Conservation (phyloP, 2,797 vertebrate species). For the Myoxocephalus aenaeus region DNA sequence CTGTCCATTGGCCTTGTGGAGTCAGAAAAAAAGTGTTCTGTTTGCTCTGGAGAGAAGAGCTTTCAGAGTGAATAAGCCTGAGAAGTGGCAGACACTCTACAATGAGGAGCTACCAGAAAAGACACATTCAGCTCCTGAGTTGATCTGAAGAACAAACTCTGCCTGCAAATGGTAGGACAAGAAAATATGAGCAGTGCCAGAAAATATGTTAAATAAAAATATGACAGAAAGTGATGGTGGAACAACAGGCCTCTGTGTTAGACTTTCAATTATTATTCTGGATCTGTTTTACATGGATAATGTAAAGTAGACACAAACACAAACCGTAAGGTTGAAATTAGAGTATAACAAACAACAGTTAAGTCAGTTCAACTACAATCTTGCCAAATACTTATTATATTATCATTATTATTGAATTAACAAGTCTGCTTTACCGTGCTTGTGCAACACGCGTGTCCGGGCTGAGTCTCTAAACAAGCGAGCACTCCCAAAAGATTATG, state of each 20-base stretch:
- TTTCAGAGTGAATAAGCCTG: conserved; percentile 81
- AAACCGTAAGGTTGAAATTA: neutral
- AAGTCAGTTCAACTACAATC: neutral
- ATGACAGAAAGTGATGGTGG: conserved; percentile 18
- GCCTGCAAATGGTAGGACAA: conserved; percentile 35
- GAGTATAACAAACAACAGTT: conserved; percentile 17
- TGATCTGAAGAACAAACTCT: conserved; percentile 60
- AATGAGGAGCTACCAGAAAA: conserved; percentile 79
- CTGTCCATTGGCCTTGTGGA: conserved; percentile 75
- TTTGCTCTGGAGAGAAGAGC: conserved; percentile 81
- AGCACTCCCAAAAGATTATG: conserved; percentile 63
- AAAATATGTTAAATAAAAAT: conserved; percentile 48
- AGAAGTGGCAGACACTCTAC: conserved; percentile 80
- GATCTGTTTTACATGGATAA: conserved; percentile 9
- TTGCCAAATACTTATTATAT: conserved; percentile 13
- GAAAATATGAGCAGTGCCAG: conserved; percentile 32
- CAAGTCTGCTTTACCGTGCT: conserved; percentile 19
- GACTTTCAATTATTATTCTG: conserved; percentile 26
- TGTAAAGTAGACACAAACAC: conserved; percentile 29
- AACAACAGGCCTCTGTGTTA: conserved; percentile 56
- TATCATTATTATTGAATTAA: conserved; percentile 27
- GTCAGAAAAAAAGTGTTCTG: conserved; percentile 59
- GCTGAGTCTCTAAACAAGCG: conserved; percentile 47
- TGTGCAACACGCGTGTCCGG: conserved; percentile 42
- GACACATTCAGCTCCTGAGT: conserved; percentile 68